Percentiles rank a stretch among this genome's conserved stretches.
These are phyloP conservation scores for Ictidomys tridecemlineatus DNA, from an alignment of 2,113 vertebrate genomes.

Conservation along the genomic window DNA sequence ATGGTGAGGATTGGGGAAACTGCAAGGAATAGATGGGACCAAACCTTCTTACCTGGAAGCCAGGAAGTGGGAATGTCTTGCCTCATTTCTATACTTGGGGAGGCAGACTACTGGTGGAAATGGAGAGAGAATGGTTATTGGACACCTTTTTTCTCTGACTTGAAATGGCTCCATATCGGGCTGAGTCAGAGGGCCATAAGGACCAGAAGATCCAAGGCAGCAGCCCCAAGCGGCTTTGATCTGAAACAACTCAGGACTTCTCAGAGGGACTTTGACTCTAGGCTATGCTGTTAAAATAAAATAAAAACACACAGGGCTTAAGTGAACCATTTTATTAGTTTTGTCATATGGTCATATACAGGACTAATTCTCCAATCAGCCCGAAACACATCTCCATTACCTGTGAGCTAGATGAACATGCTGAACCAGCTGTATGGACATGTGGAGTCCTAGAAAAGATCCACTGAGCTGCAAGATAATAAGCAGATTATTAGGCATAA, in stretches of 20 bases:
- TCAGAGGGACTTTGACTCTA: too few relatives aligned
- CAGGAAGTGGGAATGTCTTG: background rate
- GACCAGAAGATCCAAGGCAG: background rate
- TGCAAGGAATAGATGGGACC: background rate
- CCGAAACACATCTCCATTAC: too few relatives aligned
- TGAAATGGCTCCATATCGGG: background rate
- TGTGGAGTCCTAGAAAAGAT: too few relatives aligned
- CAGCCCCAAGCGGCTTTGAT: background rate
- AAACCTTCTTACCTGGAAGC: background rate
- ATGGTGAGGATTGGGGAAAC: background rate
- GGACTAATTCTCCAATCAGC: too few relatives aligned
- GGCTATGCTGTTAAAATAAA: too few relatives aligned
- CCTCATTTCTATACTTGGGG: background rate
- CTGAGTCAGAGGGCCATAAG: background rate
- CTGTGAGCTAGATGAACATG: too few relatives aligned
- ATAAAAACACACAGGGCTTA: too few relatives aligned
- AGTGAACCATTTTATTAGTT: too few relatives aligned
- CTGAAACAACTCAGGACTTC: background rate
- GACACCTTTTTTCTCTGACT: background rate
- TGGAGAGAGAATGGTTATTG: slow-evolving; percentile 5
- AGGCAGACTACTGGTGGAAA: background rate
- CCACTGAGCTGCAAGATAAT: too few relatives aligned
- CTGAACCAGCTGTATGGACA: too few relatives aligned
- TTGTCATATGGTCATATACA: too few relatives aligned
- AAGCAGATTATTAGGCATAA: too few relatives aligned